phyloP scores from a whole-genome alignment of 1,140 invertebrate species.

The Drosophila hydei region DNA sequence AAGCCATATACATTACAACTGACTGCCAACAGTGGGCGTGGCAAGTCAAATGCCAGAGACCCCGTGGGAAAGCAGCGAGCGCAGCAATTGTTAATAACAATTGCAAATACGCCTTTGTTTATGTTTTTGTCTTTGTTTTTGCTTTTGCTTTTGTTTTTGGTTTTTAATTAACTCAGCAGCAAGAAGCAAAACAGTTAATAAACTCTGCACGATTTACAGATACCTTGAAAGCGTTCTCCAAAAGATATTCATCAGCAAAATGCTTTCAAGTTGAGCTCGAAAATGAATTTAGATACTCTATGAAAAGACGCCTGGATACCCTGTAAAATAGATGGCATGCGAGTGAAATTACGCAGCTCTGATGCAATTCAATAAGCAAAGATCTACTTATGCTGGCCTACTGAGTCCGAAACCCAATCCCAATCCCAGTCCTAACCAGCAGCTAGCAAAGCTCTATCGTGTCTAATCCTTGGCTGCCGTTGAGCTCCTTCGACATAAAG shows the following conservation, averaged over 20 bases:
- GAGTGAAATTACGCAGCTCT: too few species aligned
- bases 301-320: too few species aligned
- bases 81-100: conserved; percentile 39
- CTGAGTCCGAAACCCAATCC: too few species aligned
- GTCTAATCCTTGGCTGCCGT: too few species aligned
- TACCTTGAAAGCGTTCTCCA: conserved; percentile 4
- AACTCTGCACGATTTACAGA: conserved; percentile 12
- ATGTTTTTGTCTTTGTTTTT: not conserved
- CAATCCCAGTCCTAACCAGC: too few species aligned
- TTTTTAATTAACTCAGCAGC: conserved; percentile 69
- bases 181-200: conserved; percentile 15
- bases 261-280: not conserved
- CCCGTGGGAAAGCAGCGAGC: conserved; percentile 70
- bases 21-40: not conserved
- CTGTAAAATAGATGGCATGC: too few species aligned
- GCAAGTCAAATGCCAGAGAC: conserved; percentile 65
- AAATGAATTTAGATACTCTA: too few species aligned
- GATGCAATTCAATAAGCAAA: too few species aligned
- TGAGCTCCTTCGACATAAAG: too few species aligned
- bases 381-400: too few species aligned
- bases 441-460: too few species aligned
- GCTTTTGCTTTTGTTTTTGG: conserved; percentile 26
- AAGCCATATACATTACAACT: conserved; percentile 9
- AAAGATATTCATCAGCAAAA: not conserved
- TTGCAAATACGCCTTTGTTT: conserved; percentile 36